A percentile compares a stretch with the other conserved stretches of the same genome.
These are phyloP conservation scores for Stegostoma tigrinum DNA, from an alignment of 2,113 vertebrate species.

Conservation along the genomic window DNA sequence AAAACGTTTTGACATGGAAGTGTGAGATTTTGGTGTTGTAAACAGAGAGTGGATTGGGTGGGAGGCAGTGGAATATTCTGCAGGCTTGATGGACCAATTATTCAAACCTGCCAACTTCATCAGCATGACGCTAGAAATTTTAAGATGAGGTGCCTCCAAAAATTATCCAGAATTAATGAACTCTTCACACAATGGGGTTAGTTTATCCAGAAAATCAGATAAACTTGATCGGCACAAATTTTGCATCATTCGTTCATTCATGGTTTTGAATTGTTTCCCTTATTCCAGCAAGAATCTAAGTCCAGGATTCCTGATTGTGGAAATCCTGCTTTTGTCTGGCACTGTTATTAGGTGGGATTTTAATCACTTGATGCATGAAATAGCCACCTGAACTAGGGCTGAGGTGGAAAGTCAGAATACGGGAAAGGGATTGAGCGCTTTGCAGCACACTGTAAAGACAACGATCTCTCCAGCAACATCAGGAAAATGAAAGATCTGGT, in stretches of 20 bases:
- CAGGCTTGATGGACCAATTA: not conserved
- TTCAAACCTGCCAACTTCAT: not conserved
- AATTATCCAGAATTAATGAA: not conserved
- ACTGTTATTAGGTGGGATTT: too few species aligned
- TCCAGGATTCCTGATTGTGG: too few species aligned
- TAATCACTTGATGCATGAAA: too few species aligned
- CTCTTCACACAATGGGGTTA: not conserved
- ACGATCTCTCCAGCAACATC: too few species aligned
- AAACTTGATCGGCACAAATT: not conserved
- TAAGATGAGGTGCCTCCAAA: not conserved
- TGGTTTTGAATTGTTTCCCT: too few species aligned
- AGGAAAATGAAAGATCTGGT: too few species aligned
- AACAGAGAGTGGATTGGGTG: not conserved
- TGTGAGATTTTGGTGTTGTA: not conserved
- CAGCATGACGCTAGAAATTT: not conserved
- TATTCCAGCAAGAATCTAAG: too few species aligned
- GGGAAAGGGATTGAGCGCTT: too few species aligned
- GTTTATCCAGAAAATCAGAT: not conserved
- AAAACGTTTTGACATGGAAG: not conserved
- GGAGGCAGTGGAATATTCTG: not conserved
- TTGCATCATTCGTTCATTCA: not conserved
- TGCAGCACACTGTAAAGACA: too few species aligned
- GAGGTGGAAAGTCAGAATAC: too few species aligned
- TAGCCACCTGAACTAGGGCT: too few species aligned
- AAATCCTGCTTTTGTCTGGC: too few species aligned